These are phyloP conservation scores for Pluvianellus socialis DNA, from an alignment of 2,113 vertebrate genomes.

Conservation along the genomic window DNA sequence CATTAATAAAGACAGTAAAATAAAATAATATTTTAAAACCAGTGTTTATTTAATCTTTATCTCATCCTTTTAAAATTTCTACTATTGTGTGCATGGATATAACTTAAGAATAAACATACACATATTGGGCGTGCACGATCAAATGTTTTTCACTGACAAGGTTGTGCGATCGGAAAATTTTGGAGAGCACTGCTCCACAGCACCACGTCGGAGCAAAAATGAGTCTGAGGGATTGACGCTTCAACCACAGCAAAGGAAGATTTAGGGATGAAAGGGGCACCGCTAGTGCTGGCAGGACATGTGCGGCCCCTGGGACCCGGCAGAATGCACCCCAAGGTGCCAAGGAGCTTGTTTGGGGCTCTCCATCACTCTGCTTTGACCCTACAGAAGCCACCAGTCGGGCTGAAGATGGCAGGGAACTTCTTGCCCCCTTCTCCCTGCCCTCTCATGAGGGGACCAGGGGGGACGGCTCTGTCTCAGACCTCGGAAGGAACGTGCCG, in stretches of 20 bases:
- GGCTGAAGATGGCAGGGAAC: neutral
- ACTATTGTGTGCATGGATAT: neutral
- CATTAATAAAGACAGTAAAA: neutral
- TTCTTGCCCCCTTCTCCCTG: neutral
- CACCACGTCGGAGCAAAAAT: neutral
- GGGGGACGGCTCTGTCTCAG: neutral
- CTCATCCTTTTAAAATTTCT: neutral
- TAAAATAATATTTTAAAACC: neutral
- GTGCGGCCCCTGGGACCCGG: neutral
- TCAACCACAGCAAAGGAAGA: neutral
- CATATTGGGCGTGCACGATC: no score
- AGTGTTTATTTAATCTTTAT: neutral
- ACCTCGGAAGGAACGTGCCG: fast-evolving
- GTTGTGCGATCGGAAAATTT: neutral
- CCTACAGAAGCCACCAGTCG: fast-evolving
- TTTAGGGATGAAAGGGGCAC: neutral
- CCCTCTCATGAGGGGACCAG: fast-evolving
- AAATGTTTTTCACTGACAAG: neutral
- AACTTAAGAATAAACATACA: neutral
- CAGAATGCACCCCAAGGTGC: neutral
- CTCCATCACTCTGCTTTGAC: neutral
- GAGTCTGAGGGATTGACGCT: neutral
- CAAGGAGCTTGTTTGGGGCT: fast-evolving
- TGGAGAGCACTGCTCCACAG: neutral
- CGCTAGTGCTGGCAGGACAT: neutral